Evolutionary conservation across 2,797 vertebrate species (phyloP).

Genomic region (Centroberyx gerrardi): DNA sequence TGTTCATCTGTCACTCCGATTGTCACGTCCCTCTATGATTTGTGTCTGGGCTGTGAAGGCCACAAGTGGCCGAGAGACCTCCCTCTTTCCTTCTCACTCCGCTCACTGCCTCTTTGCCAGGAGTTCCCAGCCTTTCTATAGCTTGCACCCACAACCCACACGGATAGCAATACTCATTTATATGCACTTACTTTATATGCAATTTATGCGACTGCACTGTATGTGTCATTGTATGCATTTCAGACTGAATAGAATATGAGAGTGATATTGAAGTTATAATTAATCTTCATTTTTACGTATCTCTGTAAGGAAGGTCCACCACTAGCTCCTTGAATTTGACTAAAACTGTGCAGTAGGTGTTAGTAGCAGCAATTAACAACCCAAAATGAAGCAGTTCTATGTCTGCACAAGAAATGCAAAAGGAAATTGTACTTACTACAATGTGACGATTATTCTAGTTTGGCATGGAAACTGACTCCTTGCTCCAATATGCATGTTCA

Average conservation of each 20-base stretch:
- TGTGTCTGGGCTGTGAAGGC: conserved; percentile 82
- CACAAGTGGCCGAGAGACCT: conserved; percentile 86
- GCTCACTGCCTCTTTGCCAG: conserved; percentile 22
- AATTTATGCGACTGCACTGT: conserved; percentile 2
- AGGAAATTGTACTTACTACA: too few species aligned
- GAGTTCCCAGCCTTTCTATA: conserved; percentile 65
- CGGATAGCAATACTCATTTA: conserved; percentile 58
- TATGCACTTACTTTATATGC: conserved; percentile 16
- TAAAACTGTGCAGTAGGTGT: too few species aligned
- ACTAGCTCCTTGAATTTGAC: too few species aligned
- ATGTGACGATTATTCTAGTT: too few species aligned
- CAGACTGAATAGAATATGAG: not conserved
- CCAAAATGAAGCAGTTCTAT: too few species aligned
- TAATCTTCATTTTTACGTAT: not conserved
- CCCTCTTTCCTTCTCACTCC: conserved; percentile 61
- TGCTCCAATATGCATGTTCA: not conserved
- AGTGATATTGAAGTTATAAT: not conserved
- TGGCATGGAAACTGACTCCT: too few species aligned
- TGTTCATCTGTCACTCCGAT: conserved; percentile 89
- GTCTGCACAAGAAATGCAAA: too few species aligned
- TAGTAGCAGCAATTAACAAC: not conserved
- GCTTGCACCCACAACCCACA: conserved; percentile 51
- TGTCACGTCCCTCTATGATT: conserved; percentile 86
- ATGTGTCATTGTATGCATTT: conserved; percentile 12
- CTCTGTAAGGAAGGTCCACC: too few species aligned